phyloP scores from a whole-genome alignment of 1,140 invertebrate genomes.

The Hyles euphorbiae region DNA sequence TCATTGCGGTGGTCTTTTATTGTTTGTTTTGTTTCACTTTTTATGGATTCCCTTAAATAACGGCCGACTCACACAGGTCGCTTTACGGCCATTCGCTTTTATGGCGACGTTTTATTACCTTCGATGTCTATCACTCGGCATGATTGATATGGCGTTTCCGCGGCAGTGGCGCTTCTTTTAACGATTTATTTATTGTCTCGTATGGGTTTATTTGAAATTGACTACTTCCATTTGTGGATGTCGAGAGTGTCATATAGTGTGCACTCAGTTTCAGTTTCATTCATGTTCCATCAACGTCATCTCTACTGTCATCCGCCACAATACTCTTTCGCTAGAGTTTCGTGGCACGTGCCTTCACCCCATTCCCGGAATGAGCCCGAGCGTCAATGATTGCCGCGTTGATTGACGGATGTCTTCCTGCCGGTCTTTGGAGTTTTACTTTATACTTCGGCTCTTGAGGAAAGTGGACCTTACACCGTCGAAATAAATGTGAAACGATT shows the following conservation, averaged over 20 bases:
- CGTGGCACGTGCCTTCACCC: constrained; percentile 27
- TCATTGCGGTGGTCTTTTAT: constrained; percentile 59
- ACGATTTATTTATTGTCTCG: constrained; percentile 14
- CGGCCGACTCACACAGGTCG: constrained; percentile 38
- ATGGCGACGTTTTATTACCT: constrained; percentile 31
- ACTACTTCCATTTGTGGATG: background rate
- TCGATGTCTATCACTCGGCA: constrained; percentile 26
- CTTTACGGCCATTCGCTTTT: constrained; percentile 37
- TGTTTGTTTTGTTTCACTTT: constrained; percentile 53
- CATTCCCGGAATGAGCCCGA: constrained; percentile 44
- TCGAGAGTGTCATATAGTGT: background rate
- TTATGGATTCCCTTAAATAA: constrained; percentile 58
- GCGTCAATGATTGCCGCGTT: constrained; percentile 38
- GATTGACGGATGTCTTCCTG: constrained; percentile 62
- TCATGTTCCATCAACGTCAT: constrained; percentile 19
- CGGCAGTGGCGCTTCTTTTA: constrained; percentile 16
- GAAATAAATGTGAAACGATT: background rate
- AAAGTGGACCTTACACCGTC: constrained; percentile 18
- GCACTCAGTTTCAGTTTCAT: constrained; percentile 15
- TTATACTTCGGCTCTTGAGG: background rate
- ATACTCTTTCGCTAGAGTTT: constrained; percentile 5
- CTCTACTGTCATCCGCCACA: constrained; percentile 14
- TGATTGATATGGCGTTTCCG: constrained; percentile 27
- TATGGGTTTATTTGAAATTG: background rate
- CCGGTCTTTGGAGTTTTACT: constrained; percentile 25